Conservation (phyloP, 1,140 invertebrate species). For the Heliothis virescens region DNA sequence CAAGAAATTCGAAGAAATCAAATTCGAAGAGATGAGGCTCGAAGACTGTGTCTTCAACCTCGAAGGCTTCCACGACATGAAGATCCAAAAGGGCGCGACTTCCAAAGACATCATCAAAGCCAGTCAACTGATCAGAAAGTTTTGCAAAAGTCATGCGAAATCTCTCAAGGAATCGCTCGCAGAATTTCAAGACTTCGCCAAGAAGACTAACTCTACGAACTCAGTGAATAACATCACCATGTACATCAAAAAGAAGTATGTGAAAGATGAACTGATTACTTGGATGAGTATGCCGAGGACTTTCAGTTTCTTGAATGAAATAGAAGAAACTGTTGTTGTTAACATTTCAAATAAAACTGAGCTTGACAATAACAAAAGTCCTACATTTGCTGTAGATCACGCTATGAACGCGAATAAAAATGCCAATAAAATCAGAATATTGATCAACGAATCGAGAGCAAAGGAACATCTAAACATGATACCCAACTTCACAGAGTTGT, state of each 20-base stretch:
- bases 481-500: too few relatives aligned
- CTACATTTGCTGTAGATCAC: not conserved
- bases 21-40: not conserved
- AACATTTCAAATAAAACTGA: not conserved
- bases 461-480: too few relatives aligned
- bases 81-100: slow-evolving; percentile 47
- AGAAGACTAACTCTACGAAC: slow-evolving; percentile 52
- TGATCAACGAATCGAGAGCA: too few relatives aligned
- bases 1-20: slow-evolving; percentile 20
- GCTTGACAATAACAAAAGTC: not conserved
- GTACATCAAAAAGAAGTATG: slow-evolving; percentile 59
- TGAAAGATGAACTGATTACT: slow-evolving; percentile 58
- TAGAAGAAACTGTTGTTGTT: not conserved
- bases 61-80: slow-evolving; percentile 54
- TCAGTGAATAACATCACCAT: slow-evolving; percentile 55
- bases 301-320: slow-evolving; percentile 47
- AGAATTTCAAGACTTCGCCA: slow-evolving; percentile 61
- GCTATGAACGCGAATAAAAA: too few relatives aligned
- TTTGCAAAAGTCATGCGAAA: slow-evolving; percentile 57
- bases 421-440: too few relatives aligned
- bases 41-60: slow-evolving; percentile 57
- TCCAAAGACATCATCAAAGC: slow-evolving; percentile 57
- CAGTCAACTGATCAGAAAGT: slow-evolving; percentile 59
- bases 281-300: slow-evolving; percentile 48
- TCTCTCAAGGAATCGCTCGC: slow-evolving; percentile 54